Percentiles rank a stretch among this genome's conserved stretches.
Evolutionary conservation across 2,888 invertebrate genomes (phyloP).

Genomic region (Chymomyza caudatula): DNA sequence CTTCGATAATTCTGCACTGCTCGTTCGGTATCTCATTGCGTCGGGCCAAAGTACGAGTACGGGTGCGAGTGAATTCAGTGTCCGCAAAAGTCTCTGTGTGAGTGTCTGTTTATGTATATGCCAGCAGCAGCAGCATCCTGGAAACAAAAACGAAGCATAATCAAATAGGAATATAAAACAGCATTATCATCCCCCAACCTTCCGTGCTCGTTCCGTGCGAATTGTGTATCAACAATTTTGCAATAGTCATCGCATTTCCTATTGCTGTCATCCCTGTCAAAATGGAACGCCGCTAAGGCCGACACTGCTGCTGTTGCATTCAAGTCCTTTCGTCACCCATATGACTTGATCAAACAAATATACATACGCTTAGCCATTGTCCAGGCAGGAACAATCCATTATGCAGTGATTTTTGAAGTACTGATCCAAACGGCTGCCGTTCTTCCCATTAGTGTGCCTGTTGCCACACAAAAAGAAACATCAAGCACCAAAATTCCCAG

Average conservation of each 20-base stretch:
- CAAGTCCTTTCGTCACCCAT: conserved; percentile 12
- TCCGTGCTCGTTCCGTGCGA: not conserved
- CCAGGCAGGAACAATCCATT: conserved; percentile 11
- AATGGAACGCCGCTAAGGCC: conserved; percentile 30
- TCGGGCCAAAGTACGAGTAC: conserved; percentile 28
- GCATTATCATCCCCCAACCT: not conserved
- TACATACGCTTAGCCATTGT: conserved; percentile 5
- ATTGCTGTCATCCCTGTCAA: not conserved
- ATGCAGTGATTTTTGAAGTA: conserved; percentile 30
- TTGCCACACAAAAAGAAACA: not conserved
- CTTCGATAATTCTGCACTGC: conserved; percentile 15
- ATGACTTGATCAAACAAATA: conserved; percentile 11
- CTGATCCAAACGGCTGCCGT: not conserved
- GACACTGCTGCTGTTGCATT: not conserved
- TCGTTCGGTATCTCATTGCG: conserved; percentile 16
- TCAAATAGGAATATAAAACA: conserved; percentile 25
- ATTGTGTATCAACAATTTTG: conserved; percentile 23
- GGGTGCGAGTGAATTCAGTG: conserved; percentile 20
- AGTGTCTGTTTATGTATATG: conserved; percentile 19
- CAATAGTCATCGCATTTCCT: conserved; percentile 1
- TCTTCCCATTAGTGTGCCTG: not conserved
- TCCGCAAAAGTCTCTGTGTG: not conserved
- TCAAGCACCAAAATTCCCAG: conserved; percentile 4
- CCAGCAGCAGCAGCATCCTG: conserved; percentile 17
- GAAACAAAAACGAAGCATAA: conserved; percentile 14